Conservation (phyloP, 64 coral and sea anemone genomes). For the Trachythela sp. region DNA sequence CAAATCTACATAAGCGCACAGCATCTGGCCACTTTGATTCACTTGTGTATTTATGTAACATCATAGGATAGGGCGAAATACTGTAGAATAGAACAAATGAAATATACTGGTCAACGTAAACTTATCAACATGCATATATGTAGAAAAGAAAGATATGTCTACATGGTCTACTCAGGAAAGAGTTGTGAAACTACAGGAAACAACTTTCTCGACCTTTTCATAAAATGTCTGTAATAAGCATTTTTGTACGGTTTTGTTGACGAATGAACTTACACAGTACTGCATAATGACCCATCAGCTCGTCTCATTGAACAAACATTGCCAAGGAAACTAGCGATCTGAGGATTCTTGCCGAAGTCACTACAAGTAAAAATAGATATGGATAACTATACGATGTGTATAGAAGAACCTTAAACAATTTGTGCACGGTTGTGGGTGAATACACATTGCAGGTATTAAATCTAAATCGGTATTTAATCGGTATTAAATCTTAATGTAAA, state of each 20-base stretch:
- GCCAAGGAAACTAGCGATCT: constrained; percentile 87
- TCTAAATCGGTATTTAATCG: too few relatives aligned
- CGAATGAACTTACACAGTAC: constrained; percentile 77
- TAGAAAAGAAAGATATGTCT: too few relatives aligned
- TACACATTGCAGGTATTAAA: too few relatives aligned
- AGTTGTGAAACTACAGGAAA: not conserved
- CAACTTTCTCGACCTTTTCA: not conserved
- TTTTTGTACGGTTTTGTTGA: too few relatives aligned
- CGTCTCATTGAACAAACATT: constrained; percentile 94
- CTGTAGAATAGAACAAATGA: constrained; percentile 36
- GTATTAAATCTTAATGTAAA: too few relatives aligned
- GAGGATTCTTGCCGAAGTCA: constrained; percentile 97
- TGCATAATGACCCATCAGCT: constrained; percentile 89
- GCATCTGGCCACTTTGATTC: constrained; percentile 93
- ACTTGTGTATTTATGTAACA: constrained; percentile 89
- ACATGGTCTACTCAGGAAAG: not conserved
- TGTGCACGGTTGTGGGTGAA: too few relatives aligned
- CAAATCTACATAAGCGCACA: constrained; percentile 92
- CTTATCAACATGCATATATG: not conserved
- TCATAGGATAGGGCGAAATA: constrained; percentile 88
- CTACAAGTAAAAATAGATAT: constrained; percentile 32
- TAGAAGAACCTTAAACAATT: too few relatives aligned
- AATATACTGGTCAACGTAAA: not conserved
- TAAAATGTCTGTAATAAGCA: too few relatives aligned
- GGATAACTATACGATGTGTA: too few relatives aligned